Conservation (phyloP, 1,140 invertebrate species). For the Delia radicum region DNA sequence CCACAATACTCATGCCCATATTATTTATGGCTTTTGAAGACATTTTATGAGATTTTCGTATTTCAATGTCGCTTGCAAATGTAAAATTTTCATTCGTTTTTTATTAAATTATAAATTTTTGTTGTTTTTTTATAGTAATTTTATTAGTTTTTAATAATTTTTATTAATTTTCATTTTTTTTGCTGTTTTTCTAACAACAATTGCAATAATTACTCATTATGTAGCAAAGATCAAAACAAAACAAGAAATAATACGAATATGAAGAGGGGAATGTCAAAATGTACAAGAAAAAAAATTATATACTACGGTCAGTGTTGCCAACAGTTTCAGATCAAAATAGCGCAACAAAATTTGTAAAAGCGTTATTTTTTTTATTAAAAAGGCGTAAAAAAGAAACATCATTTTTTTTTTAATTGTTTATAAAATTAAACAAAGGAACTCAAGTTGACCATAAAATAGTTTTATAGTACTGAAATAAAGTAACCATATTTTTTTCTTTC, state of each 20-base stretch:
- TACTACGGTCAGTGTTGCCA: too few species aligned
- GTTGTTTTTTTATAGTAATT: neutral
- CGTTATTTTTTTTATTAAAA: too few species aligned
- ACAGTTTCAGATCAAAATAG: too few species aligned
- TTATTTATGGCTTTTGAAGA: conserved; percentile 48
- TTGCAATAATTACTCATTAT: neutral
- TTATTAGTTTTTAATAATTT: neutral
- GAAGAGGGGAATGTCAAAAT: neutral
- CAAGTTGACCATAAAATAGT: too few species aligned
- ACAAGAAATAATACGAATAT: neutral
- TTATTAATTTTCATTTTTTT: neutral
- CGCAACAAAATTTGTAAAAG: too few species aligned
- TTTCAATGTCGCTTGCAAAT: neutral
- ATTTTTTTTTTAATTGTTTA: too few species aligned
- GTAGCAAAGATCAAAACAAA: neutral
- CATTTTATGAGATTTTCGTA: neutral
- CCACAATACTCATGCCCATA: conserved; percentile 49
- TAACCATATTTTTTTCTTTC: too few species aligned
- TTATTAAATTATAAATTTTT: neutral
- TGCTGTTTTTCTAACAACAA: neutral
- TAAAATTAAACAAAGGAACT: too few species aligned
- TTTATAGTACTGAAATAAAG: too few species aligned
- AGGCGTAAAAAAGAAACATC: too few species aligned
- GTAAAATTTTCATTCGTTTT: neutral
- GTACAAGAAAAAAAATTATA: too few species aligned